These are phyloP conservation scores for Danaus chrysippus DNA, from an alignment of 2,888 invertebrate species.

Conservation along the genomic window DNA sequence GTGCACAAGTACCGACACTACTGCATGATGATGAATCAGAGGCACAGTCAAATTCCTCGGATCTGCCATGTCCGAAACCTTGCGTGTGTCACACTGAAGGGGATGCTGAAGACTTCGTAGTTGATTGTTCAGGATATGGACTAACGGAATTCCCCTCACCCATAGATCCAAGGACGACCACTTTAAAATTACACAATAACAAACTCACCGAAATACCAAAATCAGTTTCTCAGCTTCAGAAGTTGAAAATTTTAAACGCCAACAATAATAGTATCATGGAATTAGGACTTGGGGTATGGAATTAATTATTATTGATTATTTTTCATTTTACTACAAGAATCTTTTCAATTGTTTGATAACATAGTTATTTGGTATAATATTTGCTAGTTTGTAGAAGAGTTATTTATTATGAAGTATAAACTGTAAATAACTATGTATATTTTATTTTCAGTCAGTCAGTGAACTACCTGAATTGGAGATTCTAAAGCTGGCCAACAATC, in stretches of 20 bases:
- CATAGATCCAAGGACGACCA: constrained; percentile 57
- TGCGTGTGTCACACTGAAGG: constrained; percentile 64
- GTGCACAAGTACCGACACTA: constrained; percentile 41
- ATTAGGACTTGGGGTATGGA: constrained; percentile 61
- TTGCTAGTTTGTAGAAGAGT: too few species aligned
- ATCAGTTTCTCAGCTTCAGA: constrained; percentile 53
- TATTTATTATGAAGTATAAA: neutral
- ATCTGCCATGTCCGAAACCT: constrained; percentile 48
- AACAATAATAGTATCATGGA: constrained; percentile 62
- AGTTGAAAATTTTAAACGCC: constrained; percentile 58
- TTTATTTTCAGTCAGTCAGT: constrained; percentile 63
- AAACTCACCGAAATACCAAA: constrained; percentile 64
- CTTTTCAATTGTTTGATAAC: neutral
- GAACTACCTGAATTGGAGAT: constrained; percentile 56
- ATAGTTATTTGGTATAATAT: neutral
- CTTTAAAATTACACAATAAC: constrained; percentile 63
- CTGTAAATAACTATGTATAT: constrained; percentile 10
- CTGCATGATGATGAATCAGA: constrained; percentile 37
- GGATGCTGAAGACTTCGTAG: constrained; percentile 48
- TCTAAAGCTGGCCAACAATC: constrained; percentile 63
- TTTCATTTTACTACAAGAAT: constrained; percentile 6
- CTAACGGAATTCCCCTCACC: constrained; percentile 70
- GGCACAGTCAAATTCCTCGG: constrained; percentile 29
- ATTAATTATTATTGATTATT: neutral
- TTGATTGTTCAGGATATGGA: constrained; percentile 71